Conservation (phyloP, 2,888 invertebrate species). For the Drosophila robusta region DNA sequence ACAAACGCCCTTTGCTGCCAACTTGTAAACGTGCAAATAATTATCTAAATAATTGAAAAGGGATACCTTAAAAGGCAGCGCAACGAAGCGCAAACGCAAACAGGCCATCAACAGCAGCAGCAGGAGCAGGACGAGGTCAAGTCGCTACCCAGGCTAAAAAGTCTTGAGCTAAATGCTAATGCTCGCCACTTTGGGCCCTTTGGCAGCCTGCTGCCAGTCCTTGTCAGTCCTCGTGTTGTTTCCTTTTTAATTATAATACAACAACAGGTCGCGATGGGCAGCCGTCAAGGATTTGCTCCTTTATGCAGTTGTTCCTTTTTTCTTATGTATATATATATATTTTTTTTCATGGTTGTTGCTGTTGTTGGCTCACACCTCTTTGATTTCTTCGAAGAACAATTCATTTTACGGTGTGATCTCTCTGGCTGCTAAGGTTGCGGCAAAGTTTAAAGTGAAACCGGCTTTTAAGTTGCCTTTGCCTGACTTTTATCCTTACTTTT, state of each 20-base stretch:
- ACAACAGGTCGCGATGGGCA: constrained; percentile 43
- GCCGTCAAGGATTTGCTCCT: constrained; percentile 33
- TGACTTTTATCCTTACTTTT: constrained; percentile 24
- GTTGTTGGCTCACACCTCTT: constrained; percentile 36
- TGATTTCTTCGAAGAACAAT: constrained; percentile 45
- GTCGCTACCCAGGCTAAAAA: constrained; percentile 25
- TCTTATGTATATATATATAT: not conserved
- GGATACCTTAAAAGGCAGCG: constrained; percentile 44
- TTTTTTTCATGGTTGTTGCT: constrained; percentile 17
- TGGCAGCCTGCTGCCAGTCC: constrained; percentile 24
- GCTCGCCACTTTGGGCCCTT: constrained; percentile 22
- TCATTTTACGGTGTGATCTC: constrained; percentile 54
- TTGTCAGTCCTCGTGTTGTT: constrained; percentile 26
- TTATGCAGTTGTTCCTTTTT: constrained; percentile 35
- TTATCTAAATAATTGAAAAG: constrained; percentile 80
- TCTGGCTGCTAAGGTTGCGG: constrained; percentile 56
- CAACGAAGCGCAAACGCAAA: constrained; percentile 39
- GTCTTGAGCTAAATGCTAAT: constrained; percentile 43
- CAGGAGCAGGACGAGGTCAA: constrained; percentile 17
- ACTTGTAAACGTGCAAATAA: constrained; percentile 73
- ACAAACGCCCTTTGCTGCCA: constrained; percentile 10
- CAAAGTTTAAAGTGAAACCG: constrained; percentile 75
- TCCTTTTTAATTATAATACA: constrained; percentile 72
- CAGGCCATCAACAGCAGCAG: constrained; percentile 13
- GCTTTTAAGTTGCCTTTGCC: constrained; percentile 52